A percentile compares a stretch with the other conserved stretches of the same genome.
Conservation (phyloP, 1,140 invertebrate species). For the Adoxophyes honmai region DNA sequence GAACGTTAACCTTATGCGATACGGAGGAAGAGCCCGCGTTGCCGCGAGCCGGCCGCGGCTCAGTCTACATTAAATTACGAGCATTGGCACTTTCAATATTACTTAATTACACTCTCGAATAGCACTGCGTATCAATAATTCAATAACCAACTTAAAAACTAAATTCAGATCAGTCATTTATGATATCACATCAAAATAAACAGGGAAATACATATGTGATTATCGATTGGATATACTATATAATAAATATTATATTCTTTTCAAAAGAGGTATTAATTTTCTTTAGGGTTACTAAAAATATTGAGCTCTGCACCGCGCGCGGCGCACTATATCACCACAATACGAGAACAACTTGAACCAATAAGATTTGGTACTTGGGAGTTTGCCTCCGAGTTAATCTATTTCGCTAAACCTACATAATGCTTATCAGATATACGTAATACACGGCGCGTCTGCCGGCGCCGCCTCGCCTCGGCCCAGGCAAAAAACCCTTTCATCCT, state of each 20-base stretch:
- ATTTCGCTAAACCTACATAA: conserved; percentile 78
- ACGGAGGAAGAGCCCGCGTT: conserved; percentile 39
- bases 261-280: conserved; percentile 78
- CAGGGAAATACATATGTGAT: conserved; percentile 76
- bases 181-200: conserved; percentile 79
- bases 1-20: conserved; percentile 46
- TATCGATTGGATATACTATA: conserved; percentile 70
- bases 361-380: conserved; percentile 73
- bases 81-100: conserved; percentile 79
- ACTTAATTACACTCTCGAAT: conserved; percentile 77
- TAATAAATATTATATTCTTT: conserved; percentile 72
- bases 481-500: conserved; percentile 63
- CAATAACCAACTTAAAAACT: conserved; percentile 79
- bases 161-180: conserved; percentile 79
- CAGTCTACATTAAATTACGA: conserved; percentile 78
- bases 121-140: conserved; percentile 77
- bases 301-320: conserved; percentile 74
- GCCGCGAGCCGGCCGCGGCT: conserved; percentile 54
- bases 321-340: conserved; percentile 76
- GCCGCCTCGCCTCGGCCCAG: conserved; percentile 23
- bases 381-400: conserved; percentile 71
- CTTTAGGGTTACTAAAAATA: conserved; percentile 78
- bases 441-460: conserved; percentile 35
- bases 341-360: conserved; percentile 74
- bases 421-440: conserved; percentile 76